These are phyloP conservation scores for Egretta garzetta DNA, from an alignment of 2,113 vertebrate species.

Conservation along the genomic window DNA sequence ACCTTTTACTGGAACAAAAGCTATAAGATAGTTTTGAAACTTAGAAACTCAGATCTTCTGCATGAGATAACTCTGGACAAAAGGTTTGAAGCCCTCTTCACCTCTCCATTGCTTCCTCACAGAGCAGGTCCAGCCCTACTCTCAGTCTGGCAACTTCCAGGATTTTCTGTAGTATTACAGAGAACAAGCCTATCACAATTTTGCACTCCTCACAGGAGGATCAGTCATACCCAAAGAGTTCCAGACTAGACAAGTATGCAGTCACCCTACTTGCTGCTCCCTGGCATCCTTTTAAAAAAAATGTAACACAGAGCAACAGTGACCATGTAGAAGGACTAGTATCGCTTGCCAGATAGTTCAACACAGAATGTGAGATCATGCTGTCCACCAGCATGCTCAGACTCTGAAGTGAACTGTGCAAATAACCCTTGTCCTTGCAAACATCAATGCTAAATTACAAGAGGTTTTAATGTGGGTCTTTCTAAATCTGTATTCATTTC, in stretches of 20 bases:
- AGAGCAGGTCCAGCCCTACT: background rate
- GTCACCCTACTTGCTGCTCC: background rate
- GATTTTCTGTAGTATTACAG: background rate
- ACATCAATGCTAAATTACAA: background rate
- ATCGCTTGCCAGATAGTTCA: background rate
- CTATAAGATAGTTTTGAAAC: background rate
- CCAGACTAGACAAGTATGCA: background rate
- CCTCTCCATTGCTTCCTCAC: background rate
- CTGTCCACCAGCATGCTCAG: background rate
- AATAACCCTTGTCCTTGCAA: background rate
- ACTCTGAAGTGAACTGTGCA: accelerated
- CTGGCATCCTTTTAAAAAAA: background rate
- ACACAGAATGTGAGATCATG: background rate
- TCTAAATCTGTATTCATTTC: background rate
- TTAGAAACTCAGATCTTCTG: background rate
- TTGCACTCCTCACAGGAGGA: background rate
- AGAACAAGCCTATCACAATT: background rate
- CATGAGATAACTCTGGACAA: background rate
- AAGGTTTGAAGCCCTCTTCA: background rate
- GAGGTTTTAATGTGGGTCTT: background rate
- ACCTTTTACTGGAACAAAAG: background rate
- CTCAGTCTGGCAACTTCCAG: background rate
- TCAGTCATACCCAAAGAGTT: background rate
- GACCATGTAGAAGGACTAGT: background rate
- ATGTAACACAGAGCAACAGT: accelerated